These are phyloP conservation scores for Torymus auratus DNA, from an alignment of 2,888 invertebrate species.

Conservation along the genomic window DNA sequence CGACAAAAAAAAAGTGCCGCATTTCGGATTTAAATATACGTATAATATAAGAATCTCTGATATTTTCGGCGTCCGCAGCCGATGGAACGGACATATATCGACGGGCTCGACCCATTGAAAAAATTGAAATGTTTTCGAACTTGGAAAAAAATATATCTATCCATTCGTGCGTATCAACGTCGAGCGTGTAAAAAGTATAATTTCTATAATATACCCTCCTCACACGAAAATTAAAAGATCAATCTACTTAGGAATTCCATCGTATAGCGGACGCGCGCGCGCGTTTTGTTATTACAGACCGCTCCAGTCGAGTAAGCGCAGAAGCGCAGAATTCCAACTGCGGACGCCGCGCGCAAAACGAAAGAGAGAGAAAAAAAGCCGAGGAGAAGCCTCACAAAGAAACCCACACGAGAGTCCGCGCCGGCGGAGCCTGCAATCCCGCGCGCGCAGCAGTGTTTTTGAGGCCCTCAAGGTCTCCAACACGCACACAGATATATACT, in stretches of 20 bases:
- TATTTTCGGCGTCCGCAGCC: too few species aligned
- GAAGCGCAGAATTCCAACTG: slow-evolving; percentile 32
- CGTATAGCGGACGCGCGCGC: not conserved
- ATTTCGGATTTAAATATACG: too few species aligned
- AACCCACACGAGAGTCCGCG: not conserved
- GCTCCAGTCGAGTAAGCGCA: slow-evolving; percentile 33
- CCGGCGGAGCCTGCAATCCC: slow-evolving; percentile 24
- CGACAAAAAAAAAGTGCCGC: too few species aligned
- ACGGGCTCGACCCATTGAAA: too few species aligned
- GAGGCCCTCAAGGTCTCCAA: slow-evolving; percentile 65
- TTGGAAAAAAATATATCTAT: too few species aligned
- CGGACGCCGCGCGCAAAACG: not conserved
- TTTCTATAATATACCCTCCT: too few species aligned
- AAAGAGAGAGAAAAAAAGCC: slow-evolving; percentile 3
- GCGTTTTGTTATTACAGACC: slow-evolving; percentile 17
- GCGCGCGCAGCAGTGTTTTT: slow-evolving; percentile 45
- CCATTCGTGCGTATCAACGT: too few species aligned
- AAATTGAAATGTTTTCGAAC: too few species aligned
- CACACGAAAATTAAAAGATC: too few species aligned
- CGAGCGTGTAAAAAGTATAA: too few species aligned
- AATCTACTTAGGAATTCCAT: not conserved
- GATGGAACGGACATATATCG: too few species aligned
- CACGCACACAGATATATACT: not conserved
- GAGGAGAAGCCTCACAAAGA: slow-evolving; percentile 31
- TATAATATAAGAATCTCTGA: too few species aligned